Evolutionary conservation across 2,113 vertebrate genomes (phyloP).

Genomic region (Piaya cayana): DNA sequence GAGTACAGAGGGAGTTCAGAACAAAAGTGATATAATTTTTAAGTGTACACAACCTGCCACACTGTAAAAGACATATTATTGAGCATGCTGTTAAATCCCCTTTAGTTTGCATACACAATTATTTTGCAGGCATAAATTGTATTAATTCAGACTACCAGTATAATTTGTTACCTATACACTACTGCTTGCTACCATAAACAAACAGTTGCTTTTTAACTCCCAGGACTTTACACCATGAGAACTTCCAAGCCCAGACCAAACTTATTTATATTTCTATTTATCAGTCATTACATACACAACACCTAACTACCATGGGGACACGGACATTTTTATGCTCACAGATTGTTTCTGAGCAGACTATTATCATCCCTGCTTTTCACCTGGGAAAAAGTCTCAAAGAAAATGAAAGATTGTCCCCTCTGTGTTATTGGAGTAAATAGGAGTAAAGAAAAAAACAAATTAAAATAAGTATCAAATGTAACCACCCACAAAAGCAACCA

Average conservation of each 20-base stretch:
- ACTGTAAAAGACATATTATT: not conserved
- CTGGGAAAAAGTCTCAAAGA: not conserved
- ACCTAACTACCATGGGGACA: not conserved
- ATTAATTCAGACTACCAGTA: not conserved
- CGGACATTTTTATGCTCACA: not conserved
- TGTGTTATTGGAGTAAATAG: not conserved
- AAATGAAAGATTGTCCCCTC: not conserved
- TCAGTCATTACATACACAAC: not conserved
- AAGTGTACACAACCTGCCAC: too few species aligned
- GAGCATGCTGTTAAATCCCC: not conserved
- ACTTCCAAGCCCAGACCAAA: not conserved
- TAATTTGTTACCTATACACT: fast-evolving
- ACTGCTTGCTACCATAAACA: not conserved
- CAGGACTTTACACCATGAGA: fast-evolving
- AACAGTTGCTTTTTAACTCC: not conserved
- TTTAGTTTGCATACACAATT: not conserved
- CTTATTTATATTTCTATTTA: not conserved
- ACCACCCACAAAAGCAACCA: not conserved
- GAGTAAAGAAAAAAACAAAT: not conserved
- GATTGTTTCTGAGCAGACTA: not conserved
- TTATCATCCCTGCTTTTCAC: not conserved
- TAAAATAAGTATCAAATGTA: not conserved
- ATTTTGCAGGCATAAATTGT: not conserved
- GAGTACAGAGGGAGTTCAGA: too few species aligned
- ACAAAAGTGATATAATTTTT: not conserved